Evolutionary conservation across 2,113 vertebrate species (phyloP).

Genomic region (Psophia crepitans): DNA sequence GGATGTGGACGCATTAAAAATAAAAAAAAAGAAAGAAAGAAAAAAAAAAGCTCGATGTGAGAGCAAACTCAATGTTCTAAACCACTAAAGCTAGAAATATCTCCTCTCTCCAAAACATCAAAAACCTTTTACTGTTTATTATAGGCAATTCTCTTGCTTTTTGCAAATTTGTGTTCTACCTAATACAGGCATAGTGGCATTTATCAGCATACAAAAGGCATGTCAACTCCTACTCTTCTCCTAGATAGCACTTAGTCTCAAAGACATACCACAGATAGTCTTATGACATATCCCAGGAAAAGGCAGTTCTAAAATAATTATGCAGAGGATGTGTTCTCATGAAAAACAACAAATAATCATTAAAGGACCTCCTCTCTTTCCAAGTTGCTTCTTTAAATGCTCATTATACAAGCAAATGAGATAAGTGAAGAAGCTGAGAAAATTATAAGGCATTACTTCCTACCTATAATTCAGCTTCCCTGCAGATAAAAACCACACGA

Average conservation of each 20-base stretch:
- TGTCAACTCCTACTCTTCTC: not conserved
- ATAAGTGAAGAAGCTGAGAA: conserved; percentile 4
- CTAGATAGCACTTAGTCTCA: not conserved
- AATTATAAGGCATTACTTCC: not conserved
- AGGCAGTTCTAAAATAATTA: conserved; percentile 29
- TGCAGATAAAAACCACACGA: not conserved
- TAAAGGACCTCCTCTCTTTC: not conserved
- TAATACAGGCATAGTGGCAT: not conserved
- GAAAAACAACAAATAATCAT: conserved; percentile 31
- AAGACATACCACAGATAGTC: not conserved
- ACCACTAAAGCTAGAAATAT: not conserved
- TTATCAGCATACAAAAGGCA: conserved; percentile 15
- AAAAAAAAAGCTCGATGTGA: not conserved
- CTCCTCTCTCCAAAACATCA: not conserved
- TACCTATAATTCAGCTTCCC: not conserved
- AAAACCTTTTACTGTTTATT: not conserved
- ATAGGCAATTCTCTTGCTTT: not conserved
- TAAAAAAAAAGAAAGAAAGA: not conserved
- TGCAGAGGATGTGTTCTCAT: conserved; percentile 29
- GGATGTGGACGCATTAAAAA: not conserved
- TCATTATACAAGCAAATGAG: conserved; percentile 12
- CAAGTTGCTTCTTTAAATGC: conserved; percentile 6
- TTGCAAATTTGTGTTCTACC: not conserved
- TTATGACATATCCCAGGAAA: not conserved
- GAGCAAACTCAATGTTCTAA: not conserved